Evolutionary conservation across 2,113 vertebrate species (phyloP).

Genomic region (Scomber japonicus): DNA sequence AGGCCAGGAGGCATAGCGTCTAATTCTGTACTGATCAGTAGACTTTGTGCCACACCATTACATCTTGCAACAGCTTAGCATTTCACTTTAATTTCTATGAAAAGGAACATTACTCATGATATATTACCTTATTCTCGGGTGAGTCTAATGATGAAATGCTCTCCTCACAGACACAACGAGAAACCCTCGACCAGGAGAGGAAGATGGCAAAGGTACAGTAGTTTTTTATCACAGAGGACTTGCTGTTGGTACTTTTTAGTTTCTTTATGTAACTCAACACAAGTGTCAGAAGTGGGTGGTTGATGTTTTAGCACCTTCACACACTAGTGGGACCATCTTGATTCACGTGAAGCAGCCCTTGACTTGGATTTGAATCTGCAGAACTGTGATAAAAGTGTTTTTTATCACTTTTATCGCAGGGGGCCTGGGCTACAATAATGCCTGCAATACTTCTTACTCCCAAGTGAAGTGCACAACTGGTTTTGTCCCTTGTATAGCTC

Average conservation of each 20-base stretch:
- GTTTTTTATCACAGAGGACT: background rate
- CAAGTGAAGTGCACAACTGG: conserved; percentile 76
- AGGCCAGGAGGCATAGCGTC: background rate
- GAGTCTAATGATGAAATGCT: conserved; percentile 10
- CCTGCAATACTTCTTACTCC: conserved; percentile 81
- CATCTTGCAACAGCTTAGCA: background rate
- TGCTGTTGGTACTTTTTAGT: background rate
- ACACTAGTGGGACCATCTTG: background rate
- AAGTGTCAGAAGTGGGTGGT: background rate
- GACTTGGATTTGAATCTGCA: conserved; percentile 16
- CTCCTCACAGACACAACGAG: conserved; percentile 92
- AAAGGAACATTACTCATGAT: background rate
- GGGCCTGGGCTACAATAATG: background rate
- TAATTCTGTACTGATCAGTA: background rate
- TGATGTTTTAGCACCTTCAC: conserved; percentile 19
- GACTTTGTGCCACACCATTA: background rate
- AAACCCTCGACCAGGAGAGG: conserved; percentile 92
- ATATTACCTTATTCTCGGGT: background rate
- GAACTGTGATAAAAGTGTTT: conserved; percentile 6
- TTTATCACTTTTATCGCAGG: no score
- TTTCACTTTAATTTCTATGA: background rate
- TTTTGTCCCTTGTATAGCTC: conserved; percentile 42
- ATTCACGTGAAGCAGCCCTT: background rate
- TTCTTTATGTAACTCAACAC: background rate
- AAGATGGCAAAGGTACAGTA: conserved; percentile 92